Conservation (phyloP, 2,797 vertebrate species). For the Hapalemur alaotrensis region DNA sequence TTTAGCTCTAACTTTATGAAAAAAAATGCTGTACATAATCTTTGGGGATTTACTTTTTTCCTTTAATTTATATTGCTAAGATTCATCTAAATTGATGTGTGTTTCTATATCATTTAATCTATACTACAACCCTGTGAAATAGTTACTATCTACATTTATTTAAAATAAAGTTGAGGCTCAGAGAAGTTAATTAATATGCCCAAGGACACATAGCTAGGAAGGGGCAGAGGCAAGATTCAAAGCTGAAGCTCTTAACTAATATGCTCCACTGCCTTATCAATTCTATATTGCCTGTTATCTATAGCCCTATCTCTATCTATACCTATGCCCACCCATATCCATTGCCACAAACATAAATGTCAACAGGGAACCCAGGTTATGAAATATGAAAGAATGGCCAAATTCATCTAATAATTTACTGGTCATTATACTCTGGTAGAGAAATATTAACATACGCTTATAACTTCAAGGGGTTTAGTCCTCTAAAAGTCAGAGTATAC, state of each 20-base stretch:
- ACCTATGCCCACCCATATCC: neutral
- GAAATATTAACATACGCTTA: neutral
- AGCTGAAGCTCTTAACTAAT: neutral
- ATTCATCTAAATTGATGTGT: neutral
- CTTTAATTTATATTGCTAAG: neutral
- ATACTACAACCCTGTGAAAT: neutral
- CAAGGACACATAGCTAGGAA: neutral
- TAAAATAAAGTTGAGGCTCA: neutral
- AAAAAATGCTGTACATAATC: neutral
- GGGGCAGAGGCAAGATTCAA: neutral
- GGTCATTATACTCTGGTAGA: neutral
- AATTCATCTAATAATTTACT: neutral
- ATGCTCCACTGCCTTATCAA: neutral
- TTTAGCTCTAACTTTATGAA: conserved; percentile 15
- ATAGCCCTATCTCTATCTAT: neutral
- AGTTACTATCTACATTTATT: neutral
- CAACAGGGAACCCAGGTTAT: neutral
- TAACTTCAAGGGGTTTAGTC: neutral
- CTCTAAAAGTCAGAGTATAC: neutral
- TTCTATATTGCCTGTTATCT: accelerated
- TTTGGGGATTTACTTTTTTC: conserved; percentile 1
- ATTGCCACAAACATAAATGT: neutral
- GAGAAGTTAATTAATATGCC: conserved; percentile 4
- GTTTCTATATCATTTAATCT: neutral
- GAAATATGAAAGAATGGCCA: neutral